Percentiles rank a stretch among this genome's conserved stretches.
phyloP scores from a whole-genome alignment of 2,888 invertebrate genomes.

The Lomographa bimaculata region DNA sequence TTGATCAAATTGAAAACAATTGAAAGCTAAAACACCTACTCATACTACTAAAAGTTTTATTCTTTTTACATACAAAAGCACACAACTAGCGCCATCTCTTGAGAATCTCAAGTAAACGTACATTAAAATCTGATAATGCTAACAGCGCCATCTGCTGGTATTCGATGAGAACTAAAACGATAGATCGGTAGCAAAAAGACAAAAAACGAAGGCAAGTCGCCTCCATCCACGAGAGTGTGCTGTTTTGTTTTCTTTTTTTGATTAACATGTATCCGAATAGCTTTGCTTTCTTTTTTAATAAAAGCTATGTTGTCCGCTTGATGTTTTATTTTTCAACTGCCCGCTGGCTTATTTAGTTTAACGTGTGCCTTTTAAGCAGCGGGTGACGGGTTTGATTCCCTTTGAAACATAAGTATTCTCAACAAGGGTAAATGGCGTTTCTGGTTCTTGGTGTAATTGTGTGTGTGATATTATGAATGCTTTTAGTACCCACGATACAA shows the following conservation, averaged over 20 bases:
- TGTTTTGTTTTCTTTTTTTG: constrained; percentile 55
- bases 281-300: constrained; percentile 1
- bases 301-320: not conserved
- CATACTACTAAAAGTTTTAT: constrained; percentile 3
- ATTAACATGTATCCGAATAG: not conserved
- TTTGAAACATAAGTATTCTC: too few relatives aligned
- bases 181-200: constrained; percentile 31
- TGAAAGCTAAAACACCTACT: not conserved
- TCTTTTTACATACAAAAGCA: constrained; percentile 16
- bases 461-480: too few relatives aligned
- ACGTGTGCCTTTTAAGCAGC: too few relatives aligned
- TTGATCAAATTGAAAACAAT: too few relatives aligned
- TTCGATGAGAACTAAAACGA: constrained; percentile 5
- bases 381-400: too few relatives aligned
- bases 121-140: too few relatives aligned
- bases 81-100: constrained; percentile 27
- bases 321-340: too few relatives aligned
- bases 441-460: too few relatives aligned
- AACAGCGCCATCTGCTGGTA: constrained; percentile 39
- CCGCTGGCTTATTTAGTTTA: not conserved
- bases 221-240: constrained; percentile 63
- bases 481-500: too few relatives aligned
- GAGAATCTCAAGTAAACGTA: not conserved
- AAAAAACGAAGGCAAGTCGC: constrained; percentile 38
- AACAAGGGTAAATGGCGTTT: too few relatives aligned